Conservation (phyloP, 2,888 invertebrate genomes). For the Trissolcus japonicus region DNA sequence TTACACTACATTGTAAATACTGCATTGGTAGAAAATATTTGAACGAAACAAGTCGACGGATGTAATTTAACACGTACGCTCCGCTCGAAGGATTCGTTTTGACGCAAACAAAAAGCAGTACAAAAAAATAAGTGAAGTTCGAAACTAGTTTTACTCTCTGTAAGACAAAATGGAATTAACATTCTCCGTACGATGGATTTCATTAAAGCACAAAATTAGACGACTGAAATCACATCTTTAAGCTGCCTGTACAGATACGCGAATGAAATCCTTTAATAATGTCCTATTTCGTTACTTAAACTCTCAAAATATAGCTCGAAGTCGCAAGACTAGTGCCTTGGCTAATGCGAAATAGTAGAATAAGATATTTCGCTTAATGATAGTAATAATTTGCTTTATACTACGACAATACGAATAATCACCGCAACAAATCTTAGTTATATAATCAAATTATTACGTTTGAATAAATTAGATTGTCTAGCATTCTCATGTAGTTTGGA, state of each 20-base stretch:
- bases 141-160: background rate
- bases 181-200: slow-evolving; percentile 1
- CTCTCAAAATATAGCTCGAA: slow-evolving; percentile 33
- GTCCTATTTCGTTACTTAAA: slow-evolving; percentile 42
- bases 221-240: slow-evolving; percentile 39
- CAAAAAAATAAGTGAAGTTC: background rate
- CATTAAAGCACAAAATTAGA: slow-evolving; percentile 31
- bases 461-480: background rate
- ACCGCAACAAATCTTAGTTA: background rate
- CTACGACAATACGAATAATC: slow-evolving; percentile 1
- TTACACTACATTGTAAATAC: no score
- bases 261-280: slow-evolving; percentile 46
- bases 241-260: slow-evolving; percentile 40
- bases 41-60: background rate
- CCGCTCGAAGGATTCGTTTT: background rate
- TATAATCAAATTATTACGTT: background rate
- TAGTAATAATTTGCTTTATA: slow-evolving; percentile 8
- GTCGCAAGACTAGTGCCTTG: slow-evolving; percentile 12
- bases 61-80: background rate
- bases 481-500: no score
- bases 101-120: background rate
- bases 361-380: slow-evolving; percentile 10
- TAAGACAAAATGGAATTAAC: background rate
- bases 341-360: slow-evolving; percentile 1
- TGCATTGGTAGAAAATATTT: background rate